Base-by-base conservation (phyloP, 2,888 invertebrate genomes). In the Drosophila neonasuta region DNA sequence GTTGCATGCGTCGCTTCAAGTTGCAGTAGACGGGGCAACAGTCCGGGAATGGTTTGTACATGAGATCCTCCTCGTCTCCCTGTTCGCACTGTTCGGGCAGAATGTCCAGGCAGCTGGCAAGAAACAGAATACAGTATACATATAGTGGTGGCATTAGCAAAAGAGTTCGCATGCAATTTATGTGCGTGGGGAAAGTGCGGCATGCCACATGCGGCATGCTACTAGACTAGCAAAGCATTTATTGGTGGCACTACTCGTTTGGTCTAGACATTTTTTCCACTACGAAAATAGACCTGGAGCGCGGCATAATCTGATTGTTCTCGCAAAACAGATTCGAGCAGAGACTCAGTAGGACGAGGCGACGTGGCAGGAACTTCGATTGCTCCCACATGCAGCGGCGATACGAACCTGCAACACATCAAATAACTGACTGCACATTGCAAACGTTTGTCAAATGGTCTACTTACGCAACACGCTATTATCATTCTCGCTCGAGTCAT, bases 211-310 rank as follows among this genome's bases (percentile, higher is more conserved):
- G 32, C 49, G 29, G 57, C 80, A 78, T 83, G 76, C 84, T 46
- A 74, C 76, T 85, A 85, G 55, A 75, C 36, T 39, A 39, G 36
- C 24, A 24, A 71, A 61, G 49, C 63, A 61, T 65, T 61, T 44
- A 56, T 51, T 50, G 68, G 55, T 68, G 83, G 84, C 86, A 86
- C 89, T 90, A 90, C 90, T 90, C 90, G 80, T 90, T 89, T 61
- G 84, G 90, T 87, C 90, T 90, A 86, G 89, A 84, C 62, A 87
- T 79, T 86, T 90, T 90, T 88, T 90, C 90, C 86, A 90, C 86
- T 82, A 89, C 90, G 89, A 90, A 90, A 87, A 90, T 89, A 80
- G 90, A 90, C 89, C 90, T 89, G 89, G 90, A 89, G 60, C 90
- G 89, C 60, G 90, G 77, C 69, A 88, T 74, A 50, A 90, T 80